Conservation (phyloP, 2,888 invertebrate species). For the Ectemnius cavifrons region DNA sequence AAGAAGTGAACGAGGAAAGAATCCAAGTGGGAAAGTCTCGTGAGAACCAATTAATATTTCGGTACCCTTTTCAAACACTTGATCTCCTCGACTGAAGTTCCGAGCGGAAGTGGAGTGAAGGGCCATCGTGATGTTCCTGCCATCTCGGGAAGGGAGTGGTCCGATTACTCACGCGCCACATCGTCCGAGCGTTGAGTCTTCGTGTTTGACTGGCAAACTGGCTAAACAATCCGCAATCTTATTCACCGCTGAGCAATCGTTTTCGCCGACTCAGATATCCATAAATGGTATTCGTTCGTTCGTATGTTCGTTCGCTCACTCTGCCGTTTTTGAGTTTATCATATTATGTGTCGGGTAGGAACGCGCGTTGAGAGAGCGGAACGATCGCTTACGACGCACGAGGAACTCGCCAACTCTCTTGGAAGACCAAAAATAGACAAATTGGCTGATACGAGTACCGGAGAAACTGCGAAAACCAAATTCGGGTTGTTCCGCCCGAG, state of each 20-base stretch:
- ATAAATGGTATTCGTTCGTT: slow-evolving; percentile 30
- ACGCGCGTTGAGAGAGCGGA: not conserved
- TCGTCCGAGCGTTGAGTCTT: slow-evolving; percentile 3
- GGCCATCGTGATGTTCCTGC: not conserved
- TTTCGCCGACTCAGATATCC: slow-evolving; percentile 19
- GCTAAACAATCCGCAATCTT: slow-evolving; percentile 40
- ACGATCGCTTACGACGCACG: not conserved
- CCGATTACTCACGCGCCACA: slow-evolving; percentile 18
- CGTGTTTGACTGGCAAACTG: slow-evolving; percentile 28
- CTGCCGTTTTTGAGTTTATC: slow-evolving; percentile 22
- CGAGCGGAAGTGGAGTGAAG: not conserved
- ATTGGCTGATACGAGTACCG: not conserved
- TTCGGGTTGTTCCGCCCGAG: no score
- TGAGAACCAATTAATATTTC: not conserved
- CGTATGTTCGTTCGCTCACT: not conserved
- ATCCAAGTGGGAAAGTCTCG: not conserved
- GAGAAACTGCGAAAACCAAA: not conserved
- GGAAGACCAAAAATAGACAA: not conserved
- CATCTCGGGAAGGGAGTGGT: slow-evolving; percentile 30
- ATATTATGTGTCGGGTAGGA: not conserved
- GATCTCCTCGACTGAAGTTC: not conserved
- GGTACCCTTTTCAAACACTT: not conserved
- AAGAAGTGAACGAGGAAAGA: not conserved
- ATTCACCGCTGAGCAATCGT: slow-evolving; percentile 40
- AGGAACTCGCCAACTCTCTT: not conserved